Evolutionary conservation across 2,888 invertebrate species (phyloP).

Genomic region (Bellardia pandia): DNA sequence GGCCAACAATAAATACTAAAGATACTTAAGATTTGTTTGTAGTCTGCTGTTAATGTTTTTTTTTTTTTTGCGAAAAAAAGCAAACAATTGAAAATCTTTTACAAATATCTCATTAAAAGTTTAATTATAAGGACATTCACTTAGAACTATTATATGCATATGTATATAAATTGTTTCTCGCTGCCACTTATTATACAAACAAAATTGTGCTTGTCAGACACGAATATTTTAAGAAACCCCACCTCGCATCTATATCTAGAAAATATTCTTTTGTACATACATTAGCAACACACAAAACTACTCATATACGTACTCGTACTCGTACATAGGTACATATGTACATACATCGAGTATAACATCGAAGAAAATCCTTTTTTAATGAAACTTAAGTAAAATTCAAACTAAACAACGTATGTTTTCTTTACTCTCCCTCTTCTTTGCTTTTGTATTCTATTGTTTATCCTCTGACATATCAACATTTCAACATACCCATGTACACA

Average conservation of each 20-base stretch:
- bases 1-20: background rate
- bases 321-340: too few species aligned
- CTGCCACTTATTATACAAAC: background rate
- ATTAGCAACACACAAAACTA: constrained; percentile 3
- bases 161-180: background rate
- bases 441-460: constrained; percentile 22
- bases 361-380: constrained; percentile 15
- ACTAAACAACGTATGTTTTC: constrained; percentile 29
- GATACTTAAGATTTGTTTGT: background rate
- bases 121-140: constrained; percentile 59
- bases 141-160: background rate
- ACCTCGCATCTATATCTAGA: constrained; percentile 32
- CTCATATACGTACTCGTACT: background rate
- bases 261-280: constrained; percentile 15
- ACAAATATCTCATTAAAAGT: constrained; percentile 50
- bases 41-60: background rate
- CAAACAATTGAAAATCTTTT: constrained; percentile 10
- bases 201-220: constrained; percentile 34
- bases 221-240: background rate
- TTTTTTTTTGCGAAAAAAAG: background rate
- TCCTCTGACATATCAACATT: constrained; percentile 40
- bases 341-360: background rate
- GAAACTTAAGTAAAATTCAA: constrained; percentile 43
- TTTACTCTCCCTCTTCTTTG: background rate
- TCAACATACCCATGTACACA: constrained; percentile 12